Percentiles rank a stretch among this genome's conserved stretches.
Conservation (phyloP, 2,113 vertebrate species). For the Turdus rufiventris region DNA sequence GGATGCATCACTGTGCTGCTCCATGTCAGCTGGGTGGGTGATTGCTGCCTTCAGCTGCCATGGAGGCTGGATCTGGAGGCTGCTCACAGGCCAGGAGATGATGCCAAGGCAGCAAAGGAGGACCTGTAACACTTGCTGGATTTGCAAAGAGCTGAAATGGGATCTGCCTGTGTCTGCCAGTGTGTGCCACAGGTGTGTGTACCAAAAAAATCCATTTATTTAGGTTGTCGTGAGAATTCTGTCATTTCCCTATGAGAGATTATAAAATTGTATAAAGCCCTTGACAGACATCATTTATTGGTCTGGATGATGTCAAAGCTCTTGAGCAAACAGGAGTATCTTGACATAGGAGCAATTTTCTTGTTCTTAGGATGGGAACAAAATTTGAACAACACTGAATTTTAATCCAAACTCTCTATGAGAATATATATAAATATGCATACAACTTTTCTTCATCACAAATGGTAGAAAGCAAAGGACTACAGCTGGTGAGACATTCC, state of each 20-base stretch:
- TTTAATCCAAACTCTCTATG: not conserved
- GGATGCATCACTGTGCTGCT: not conserved
- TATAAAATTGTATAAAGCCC: not conserved
- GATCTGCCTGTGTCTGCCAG: not conserved
- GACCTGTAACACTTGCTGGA: not conserved
- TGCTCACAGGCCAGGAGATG: not conserved
- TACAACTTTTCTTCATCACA: not conserved
- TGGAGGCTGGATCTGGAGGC: not conserved
- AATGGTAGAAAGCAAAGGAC: not conserved
- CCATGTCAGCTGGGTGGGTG: not conserved
- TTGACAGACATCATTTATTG: not conserved
- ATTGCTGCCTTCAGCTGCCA: not conserved
- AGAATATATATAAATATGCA: not conserved
- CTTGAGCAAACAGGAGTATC: not conserved
- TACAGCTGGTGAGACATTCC: not conserved
- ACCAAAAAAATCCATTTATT: not conserved
- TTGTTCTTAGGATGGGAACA: not conserved
- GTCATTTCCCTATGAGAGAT: not conserved
- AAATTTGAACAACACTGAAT: not conserved
- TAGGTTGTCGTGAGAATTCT: not conserved
- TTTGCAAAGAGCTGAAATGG: not conserved
- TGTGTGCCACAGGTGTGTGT: not conserved
- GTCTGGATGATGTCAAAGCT: not conserved
- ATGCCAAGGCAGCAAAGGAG: not conserved
- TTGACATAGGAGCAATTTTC: not conserved